Evolutionary conservation across 1,140 invertebrate genomes (phyloP).

Genomic region (Tenebrio molitor): DNA sequence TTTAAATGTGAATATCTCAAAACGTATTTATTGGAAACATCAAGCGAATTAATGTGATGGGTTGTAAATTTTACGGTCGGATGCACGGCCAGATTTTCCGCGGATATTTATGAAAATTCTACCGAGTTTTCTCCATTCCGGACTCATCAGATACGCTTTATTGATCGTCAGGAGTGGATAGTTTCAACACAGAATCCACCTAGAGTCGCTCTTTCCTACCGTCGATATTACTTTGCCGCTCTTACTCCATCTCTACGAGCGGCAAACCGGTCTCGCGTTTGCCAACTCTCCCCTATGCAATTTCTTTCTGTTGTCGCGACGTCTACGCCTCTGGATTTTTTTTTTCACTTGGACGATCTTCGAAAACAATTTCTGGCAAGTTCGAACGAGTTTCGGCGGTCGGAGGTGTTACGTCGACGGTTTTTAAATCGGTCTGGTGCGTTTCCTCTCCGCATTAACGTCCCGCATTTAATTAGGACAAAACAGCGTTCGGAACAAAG

Average conservation of each 20-base stretch:
- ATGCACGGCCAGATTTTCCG: constrained; percentile 5
- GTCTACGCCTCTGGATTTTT: too few species aligned
- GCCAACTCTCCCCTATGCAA: too few species aligned
- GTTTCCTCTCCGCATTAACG: not conserved
- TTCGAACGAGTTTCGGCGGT: constrained; percentile 21
- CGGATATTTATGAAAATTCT: constrained; percentile 21
- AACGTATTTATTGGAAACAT: constrained; percentile 27
- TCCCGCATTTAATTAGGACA: not conserved
- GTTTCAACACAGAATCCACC: too few species aligned
- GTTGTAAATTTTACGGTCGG: constrained; percentile 24
- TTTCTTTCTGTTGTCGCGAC: too few species aligned
- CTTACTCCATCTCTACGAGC: too few species aligned
- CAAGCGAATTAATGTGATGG: constrained; percentile 30
- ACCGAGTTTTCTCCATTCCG: too few species aligned
- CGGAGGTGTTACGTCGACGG: not conserved
- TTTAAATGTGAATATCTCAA: constrained; percentile 17
- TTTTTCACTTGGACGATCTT: too few species aligned
- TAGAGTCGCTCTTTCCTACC: too few species aligned
- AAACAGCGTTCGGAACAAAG: constrained; percentile 4
- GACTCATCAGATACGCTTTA: too few species aligned
- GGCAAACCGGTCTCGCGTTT: too few species aligned
- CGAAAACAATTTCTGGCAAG: constrained; percentile 28
- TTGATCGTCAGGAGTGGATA: too few species aligned
- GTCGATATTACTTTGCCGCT: too few species aligned
- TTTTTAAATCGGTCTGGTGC: constrained; percentile 4